A percentile compares a stretch with the other conserved stretches of the same genome.
phyloP scores from a whole-genome alignment of 2,888 invertebrate genomes.

The Scaptomyza reducta region DNA sequence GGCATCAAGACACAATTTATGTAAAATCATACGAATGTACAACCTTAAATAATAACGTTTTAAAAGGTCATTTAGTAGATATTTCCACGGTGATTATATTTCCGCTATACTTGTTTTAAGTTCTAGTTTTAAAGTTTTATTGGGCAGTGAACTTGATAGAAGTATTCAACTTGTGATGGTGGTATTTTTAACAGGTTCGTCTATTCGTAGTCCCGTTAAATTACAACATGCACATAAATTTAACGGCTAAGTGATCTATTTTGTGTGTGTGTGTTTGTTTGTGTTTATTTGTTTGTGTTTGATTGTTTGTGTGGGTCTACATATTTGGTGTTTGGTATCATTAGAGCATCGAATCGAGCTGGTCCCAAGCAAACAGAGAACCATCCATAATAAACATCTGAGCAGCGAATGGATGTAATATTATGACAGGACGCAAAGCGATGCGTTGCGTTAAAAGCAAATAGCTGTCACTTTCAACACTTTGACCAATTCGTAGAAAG shows the following conservation, averaged over 20 bases:
- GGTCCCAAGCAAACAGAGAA: conserved; percentile 29
- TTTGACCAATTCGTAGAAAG: conserved; percentile 8
- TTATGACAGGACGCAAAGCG: conserved; percentile 19
- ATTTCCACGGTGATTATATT: too few relatives aligned
- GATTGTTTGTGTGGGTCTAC: conserved; percentile 3
- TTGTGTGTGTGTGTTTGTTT: conserved; percentile 16
- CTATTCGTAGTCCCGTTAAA: conserved; percentile 21
- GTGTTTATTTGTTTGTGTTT: conserved; percentile 3
- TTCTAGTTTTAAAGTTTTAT: background rate
- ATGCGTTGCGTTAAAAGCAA: conserved; percentile 18
- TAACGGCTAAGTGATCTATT: conserved; percentile 65
- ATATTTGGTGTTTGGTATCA: conserved; percentile 15
- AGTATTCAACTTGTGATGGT: conserved; percentile 17
- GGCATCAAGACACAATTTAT: too few relatives aligned
- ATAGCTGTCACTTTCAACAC: conserved; percentile 41
- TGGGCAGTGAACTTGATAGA: conserved; percentile 27
- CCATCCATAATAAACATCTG: conserved; percentile 30
- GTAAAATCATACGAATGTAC: background rate
- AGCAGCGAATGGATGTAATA: conserved; percentile 24
- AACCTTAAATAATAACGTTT: too few relatives aligned
- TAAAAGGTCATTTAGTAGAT: too few relatives aligned
- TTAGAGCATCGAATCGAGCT: conserved; percentile 17
- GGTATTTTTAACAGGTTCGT: conserved; percentile 31
- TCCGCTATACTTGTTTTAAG: background rate
- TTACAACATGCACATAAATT: conserved; percentile 67